These are phyloP conservation scores for Apeira syringaria DNA, from an alignment of 2,888 invertebrate genomes.

Conservation along the genomic window DNA sequence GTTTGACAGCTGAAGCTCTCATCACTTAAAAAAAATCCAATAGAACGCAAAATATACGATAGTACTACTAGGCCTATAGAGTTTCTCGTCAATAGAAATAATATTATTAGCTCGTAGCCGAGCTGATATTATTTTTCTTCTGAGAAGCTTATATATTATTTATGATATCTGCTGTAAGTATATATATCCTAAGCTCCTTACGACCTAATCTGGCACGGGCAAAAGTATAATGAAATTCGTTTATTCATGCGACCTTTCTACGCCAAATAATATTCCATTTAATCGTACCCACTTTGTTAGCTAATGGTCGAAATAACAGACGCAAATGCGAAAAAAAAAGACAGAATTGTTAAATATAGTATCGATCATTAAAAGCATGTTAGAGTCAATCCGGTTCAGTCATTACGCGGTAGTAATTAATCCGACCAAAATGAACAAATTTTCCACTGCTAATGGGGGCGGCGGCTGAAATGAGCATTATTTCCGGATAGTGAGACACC, in stretches of 20 bases:
- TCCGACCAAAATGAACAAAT: slow-evolving; percentile 52
- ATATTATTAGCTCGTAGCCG: too few species aligned
- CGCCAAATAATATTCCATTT: too few species aligned
- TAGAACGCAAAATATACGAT: too few species aligned
- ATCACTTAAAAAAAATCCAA: too few species aligned
- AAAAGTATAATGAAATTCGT: slow-evolving; percentile 6
- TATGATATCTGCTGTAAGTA: too few species aligned
- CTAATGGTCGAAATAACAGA: slow-evolving; percentile 16
- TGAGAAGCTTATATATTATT: too few species aligned
- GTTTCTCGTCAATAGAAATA: too few species aligned
- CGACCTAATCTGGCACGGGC: not conserved
- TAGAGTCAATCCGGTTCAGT: slow-evolving; percentile 40
- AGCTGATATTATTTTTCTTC: not conserved
- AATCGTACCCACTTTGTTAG: slow-evolving; percentile 19
- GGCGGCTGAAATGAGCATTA: slow-evolving; percentile 54
- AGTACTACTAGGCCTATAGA: too few species aligned
- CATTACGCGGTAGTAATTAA: slow-evolving; percentile 49
- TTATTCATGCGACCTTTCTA: too few species aligned
- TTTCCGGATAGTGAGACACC: slow-evolving; percentile 47
- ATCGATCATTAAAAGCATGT: slow-evolving; percentile 37
- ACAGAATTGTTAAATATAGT: slow-evolving; percentile 13
- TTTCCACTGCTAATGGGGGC: slow-evolving; percentile 54
- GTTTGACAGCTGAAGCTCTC: too few species aligned
- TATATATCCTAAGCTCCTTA: not conserved
- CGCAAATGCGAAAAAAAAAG: slow-evolving; percentile 11